Conservation (phyloP, 2,888 invertebrate species). For the Hipparchia sbordonii region DNA sequence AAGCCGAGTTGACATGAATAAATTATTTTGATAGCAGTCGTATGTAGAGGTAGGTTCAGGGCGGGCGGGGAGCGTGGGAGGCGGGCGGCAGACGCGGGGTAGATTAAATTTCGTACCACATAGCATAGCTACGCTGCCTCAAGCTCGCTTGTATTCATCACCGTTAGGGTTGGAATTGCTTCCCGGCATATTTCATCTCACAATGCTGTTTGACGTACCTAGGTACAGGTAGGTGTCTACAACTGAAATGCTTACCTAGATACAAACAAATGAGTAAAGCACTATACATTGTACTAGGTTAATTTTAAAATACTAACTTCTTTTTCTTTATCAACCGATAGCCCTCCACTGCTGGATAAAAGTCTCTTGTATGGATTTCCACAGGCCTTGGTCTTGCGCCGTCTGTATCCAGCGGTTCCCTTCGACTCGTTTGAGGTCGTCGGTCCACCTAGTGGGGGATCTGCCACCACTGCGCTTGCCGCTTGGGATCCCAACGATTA, state of each 20-base stretch:
- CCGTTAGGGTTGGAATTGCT: slow-evolving; percentile 70
- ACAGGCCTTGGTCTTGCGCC: too few species aligned
- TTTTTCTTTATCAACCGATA: too few species aligned
- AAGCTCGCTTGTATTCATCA: slow-evolving; percentile 74
- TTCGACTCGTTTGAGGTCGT: too few species aligned
- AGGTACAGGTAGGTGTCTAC: slow-evolving; percentile 11
- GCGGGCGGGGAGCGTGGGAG: slow-evolving; percentile 53
- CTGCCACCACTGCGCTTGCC: too few species aligned
- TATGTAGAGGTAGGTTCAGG: slow-evolving; percentile 42
- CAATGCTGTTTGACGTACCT: slow-evolving; percentile 39
- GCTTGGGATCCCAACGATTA: too few species aligned
- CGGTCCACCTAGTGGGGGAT: too few species aligned
- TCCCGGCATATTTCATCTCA: slow-evolving; percentile 57
- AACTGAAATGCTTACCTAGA: slow-evolving; percentile 3
- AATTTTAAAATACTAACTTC: too few species aligned
- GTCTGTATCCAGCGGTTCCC: too few species aligned
- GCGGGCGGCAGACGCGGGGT: slow-evolving; percentile 64
- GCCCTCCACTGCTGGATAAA: too few species aligned
- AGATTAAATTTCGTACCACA: slow-evolving; percentile 79
- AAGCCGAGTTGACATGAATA: slow-evolving; percentile 60
- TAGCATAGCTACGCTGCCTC: slow-evolving; percentile 64
- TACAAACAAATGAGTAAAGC: background rate
- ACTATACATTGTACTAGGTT: too few species aligned
- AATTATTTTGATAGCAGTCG: slow-evolving; percentile 49
- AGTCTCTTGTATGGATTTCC: too few species aligned